phyloP scores from a whole-genome alignment of 1,140 invertebrate genomes.

The Drosophila hydei region DNA sequence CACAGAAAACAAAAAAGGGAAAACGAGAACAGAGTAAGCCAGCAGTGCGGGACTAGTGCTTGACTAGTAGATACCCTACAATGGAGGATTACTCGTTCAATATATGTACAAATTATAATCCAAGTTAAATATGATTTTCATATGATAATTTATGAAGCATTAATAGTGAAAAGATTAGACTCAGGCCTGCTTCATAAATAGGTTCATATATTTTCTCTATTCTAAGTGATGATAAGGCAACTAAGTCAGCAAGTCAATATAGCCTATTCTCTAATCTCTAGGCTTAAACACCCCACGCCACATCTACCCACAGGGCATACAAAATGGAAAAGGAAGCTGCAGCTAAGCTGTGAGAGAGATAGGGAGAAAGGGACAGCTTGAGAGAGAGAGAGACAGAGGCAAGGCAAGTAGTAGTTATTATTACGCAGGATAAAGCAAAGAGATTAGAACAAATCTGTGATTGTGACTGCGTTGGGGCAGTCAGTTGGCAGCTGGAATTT shows the following conservation, averaged over 20 bases:
- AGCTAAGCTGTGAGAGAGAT: slow-evolving; percentile 16
- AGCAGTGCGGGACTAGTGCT: too few species aligned
- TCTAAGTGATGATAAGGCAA: too few species aligned
- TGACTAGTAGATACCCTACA: neutral
- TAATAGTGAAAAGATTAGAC: too few species aligned
- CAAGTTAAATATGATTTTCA: too few species aligned
- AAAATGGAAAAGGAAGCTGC: slow-evolving; percentile 39
- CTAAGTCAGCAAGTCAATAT: too few species aligned
- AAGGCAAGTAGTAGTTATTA: slow-evolving; percentile 64
- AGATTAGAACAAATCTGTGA: slow-evolving; percentile 69
- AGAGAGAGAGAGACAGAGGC: slow-evolving; percentile 17
- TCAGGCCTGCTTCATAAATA: too few species aligned
- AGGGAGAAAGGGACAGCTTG: neutral
- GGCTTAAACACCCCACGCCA: neutral
- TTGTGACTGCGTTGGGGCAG: slow-evolving; percentile 24
- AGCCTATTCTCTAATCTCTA: too few species aligned
- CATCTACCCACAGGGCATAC: neutral
- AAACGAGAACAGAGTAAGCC: neutral
- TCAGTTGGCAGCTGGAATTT: neutral
- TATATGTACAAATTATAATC: too few species aligned
- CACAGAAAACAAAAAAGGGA: slow-evolving; percentile 48
- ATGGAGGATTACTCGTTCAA: too few species aligned
- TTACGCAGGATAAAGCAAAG: slow-evolving; percentile 69
- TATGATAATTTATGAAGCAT: too few species aligned
- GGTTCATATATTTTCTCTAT: too few species aligned